Percentiles rank a stretch among this genome's conserved stretches.
phyloP scores from a whole-genome alignment of 1,140 invertebrate species.

The Bombus pascuorum region DNA sequence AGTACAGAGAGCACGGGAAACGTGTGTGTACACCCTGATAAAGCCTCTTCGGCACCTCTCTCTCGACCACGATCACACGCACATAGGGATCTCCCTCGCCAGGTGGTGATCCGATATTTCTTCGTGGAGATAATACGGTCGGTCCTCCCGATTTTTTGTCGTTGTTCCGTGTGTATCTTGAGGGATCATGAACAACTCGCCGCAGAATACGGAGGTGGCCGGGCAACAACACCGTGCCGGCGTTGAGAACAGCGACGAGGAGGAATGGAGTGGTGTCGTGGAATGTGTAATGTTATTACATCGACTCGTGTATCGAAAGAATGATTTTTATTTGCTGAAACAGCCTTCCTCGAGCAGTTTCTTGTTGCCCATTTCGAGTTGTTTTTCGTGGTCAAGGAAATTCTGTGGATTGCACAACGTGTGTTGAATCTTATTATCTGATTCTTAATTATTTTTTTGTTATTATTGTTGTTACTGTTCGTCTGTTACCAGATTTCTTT shows the following conservation, averaged over 20 bases:
- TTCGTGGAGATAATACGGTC: not conserved
- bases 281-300: conserved; percentile 78
- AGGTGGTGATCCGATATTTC: not conserved
- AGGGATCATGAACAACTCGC: conserved; percentile 73
- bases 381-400: conserved; percentile 56
- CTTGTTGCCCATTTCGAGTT: conserved; percentile 56
- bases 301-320: conserved; percentile 57
- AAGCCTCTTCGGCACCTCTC: not conserved
- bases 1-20: not conserved
- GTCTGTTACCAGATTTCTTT: not conserved
- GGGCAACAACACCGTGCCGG: conserved; percentile 64
- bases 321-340: conserved; percentile 58
- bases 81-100: not conserved
- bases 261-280: conserved; percentile 80
- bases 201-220: conserved; percentile 71
- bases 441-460: conserved; percentile 24
- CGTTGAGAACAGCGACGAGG: conserved; percentile 79
- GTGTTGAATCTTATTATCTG: conserved; percentile 53
- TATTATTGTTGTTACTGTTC: not conserved
- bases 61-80: not conserved
- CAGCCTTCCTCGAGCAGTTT: conserved; percentile 55
- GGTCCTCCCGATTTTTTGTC: not conserved
- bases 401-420: conserved; percentile 55
- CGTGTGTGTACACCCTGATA: conserved; percentile 5
- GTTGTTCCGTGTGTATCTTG: not conserved